Base-by-base conservation (phyloP, 2,888 invertebrate genomes). In the Caenorhabditis auriculariae region DNA sequence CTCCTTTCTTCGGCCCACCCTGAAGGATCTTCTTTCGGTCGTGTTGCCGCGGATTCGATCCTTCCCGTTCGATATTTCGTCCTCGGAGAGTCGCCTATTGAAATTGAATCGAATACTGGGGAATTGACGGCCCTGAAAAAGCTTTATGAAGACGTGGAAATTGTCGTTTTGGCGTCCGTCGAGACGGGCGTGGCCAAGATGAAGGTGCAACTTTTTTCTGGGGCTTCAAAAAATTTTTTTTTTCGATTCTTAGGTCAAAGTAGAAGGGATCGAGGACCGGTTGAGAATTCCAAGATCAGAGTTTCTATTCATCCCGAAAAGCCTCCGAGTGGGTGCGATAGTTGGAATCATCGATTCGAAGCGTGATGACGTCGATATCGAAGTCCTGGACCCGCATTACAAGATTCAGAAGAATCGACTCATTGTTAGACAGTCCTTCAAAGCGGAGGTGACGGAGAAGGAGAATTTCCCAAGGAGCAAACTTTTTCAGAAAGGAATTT, bases 31-130 rank as follows among this genome's bases (percentile, higher is more conserved):
- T 63, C 65, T 15, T 66, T 69, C 29, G 69, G 69, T 7, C 38
- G 66, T 37, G 60, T 69, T 0, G 58, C 66, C 1, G 69, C 69
- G 5, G 63, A 69, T 29, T 58, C 69, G 6, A 32, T 29, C 2
- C 52, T 53, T 9, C 53, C 57, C 1, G 44, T 66, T 3, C 57
- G 60, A 1, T 69, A 69, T 39, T 64, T 43, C 42, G 29, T 69
- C 0, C 32, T 66, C 28, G 69, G 63, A 3, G 53, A 54, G 4
- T 28, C 32, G 12, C 19, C 38, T 17, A 27, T 62, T 17, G 43
- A 50, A 2, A 62, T 62, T 27, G 62, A 62, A 38, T 32, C 54
- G 0, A 52, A 57, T 21, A 54, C 62, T 3, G 62, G 62, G 23
- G 62, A 62, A 35, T 29, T 62, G 26, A n/a, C n/a, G n/a, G n/a